Percentiles rank a stretch among this genome's conserved stretches.
phyloP scores from a whole-genome alignment of 2,113 vertebrate species.

The Cromileptes altivelis region DNA sequence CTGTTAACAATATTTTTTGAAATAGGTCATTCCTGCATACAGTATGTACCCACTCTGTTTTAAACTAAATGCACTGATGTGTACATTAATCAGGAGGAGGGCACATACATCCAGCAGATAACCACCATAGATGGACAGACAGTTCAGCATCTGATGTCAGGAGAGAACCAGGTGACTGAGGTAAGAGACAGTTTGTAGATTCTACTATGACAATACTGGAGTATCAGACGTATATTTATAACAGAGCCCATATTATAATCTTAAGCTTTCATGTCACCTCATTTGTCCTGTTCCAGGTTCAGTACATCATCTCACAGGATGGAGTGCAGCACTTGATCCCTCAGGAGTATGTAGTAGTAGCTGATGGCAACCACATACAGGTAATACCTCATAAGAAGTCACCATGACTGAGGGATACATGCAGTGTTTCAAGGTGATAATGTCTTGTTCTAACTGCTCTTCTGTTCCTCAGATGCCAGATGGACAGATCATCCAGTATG shows the following conservation, averaged over 20 bases:
- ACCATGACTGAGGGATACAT: background rate
- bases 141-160: constrained; percentile 94
- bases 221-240: background rate
- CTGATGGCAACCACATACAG: constrained; percentile 97
- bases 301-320: constrained; percentile 98
- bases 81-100: constrained; percentile 88
- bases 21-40: background rate
- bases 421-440: background rate
- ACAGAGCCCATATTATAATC: background rate
- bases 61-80: background rate
- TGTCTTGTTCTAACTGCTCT: background rate
- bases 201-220: background rate
- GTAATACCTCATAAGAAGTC: constrained; percentile 44
- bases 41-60: background rate
- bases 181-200: constrained; percentile 23
- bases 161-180: constrained; percentile 92
- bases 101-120: constrained; percentile 96
- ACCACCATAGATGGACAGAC: constrained; percentile 95
- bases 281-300: constrained; percentile 86
- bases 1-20: too few relatives aligned
- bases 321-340: constrained; percentile 94
- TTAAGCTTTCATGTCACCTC: background rate
- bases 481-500: constrained; percentile 97
- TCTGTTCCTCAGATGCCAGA: constrained; percentile 89
- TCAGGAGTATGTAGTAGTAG: constrained; percentile 95